Conservation (phyloP, 2,888 invertebrate genomes). For the Trichopria drosophilae region DNA sequence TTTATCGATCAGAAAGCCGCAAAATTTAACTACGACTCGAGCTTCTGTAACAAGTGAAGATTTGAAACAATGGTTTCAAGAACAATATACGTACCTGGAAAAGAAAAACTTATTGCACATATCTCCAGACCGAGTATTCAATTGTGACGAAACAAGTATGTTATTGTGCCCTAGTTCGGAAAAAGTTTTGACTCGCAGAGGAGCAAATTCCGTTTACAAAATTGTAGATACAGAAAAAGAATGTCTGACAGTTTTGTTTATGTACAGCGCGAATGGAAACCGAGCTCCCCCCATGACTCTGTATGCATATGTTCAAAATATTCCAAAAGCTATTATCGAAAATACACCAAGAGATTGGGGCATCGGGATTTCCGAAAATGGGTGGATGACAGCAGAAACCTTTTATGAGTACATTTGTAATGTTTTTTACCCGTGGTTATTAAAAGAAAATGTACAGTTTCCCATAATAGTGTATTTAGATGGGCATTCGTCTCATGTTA, state of each 20-base stretch:
- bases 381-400: conserved; percentile 15
- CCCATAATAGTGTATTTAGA: conserved; percentile 11
- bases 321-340: conserved; percentile 11
- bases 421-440: conserved; percentile 6
- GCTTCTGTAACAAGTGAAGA: conserved; percentile 39
- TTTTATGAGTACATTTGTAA: conserved; percentile 10
- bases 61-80: conserved; percentile 39
- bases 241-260: conserved; percentile 20
- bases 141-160: conserved; percentile 19
- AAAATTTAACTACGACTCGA: conserved; percentile 37
- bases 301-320: conserved; percentile 12
- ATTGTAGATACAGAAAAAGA: conserved; percentile 12
- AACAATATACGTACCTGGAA: conserved; percentile 34
- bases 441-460: conserved; percentile 4
- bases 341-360: conserved; percentile 10
- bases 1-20: conserved; percentile 36
- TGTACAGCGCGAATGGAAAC: conserved; percentile 20
- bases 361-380: conserved; percentile 18
- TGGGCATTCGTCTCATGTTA: conserved; percentile 5
- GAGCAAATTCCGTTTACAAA: conserved; percentile 11
- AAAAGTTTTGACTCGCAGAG: conserved; percentile 12
- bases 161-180: conserved; percentile 14
- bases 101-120: conserved; percentile 34
- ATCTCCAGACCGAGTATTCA: conserved; percentile 31
- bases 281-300: conserved; percentile 23